phyloP scores from a whole-genome alignment of 2,113 vertebrate species.

The Leptobrachium leishanense region DNA sequence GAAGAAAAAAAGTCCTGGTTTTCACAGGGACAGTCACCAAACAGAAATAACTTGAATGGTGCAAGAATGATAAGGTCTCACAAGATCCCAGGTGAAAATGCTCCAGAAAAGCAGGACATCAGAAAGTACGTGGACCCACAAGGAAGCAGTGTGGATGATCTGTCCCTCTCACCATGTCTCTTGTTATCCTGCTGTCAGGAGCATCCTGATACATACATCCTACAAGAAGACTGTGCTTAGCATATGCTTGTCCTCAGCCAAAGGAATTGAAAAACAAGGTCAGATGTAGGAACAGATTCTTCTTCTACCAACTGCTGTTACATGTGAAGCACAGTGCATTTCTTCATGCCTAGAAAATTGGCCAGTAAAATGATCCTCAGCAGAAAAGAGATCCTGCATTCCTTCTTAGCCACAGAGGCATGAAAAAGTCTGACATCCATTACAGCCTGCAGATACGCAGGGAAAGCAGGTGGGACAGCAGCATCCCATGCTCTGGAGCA shows the following conservation, averaged over 20 bases:
- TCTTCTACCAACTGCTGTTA: conserved; percentile 8
- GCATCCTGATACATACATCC: not conserved
- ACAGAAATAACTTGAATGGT: no score
- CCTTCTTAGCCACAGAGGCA: conserved; percentile 10
- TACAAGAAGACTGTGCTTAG: not conserved
- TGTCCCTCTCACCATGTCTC: not conserved
- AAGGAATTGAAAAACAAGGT: not conserved
- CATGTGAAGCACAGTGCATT: not conserved
- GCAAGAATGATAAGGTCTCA: not conserved
- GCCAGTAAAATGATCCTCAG: not conserved
- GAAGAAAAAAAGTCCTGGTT: not conserved
- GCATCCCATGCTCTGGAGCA: not conserved
- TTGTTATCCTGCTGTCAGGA: not conserved
- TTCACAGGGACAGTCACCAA: not conserved
- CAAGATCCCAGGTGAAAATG: not conserved
- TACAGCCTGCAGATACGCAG: conserved; percentile 21
- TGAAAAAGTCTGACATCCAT: not conserved
- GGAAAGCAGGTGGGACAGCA: not conserved
- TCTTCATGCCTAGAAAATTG: not conserved
- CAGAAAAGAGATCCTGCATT: conserved; percentile 4
- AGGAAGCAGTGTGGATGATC: not conserved
- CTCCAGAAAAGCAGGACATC: not conserved
- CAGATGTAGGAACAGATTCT: not conserved
- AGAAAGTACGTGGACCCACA: no score
- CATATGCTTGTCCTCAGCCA: not conserved